Evolutionary conservation across 2,888 invertebrate genomes (phyloP).

Genomic region (Drosophila kambysellisi): DNA sequence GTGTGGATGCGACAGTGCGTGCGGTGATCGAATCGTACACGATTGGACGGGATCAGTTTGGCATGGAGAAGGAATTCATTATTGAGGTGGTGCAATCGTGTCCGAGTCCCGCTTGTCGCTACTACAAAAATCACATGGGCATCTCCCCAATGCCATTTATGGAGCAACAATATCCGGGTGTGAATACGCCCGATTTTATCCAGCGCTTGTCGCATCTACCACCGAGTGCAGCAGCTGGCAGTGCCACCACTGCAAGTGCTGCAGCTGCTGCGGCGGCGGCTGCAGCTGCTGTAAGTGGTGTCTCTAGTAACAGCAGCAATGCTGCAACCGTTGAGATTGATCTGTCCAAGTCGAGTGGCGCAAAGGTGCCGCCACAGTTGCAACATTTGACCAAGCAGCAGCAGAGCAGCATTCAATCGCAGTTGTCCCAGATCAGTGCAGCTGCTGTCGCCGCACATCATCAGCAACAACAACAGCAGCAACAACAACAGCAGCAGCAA

Average conservation of each 20-base stretch:
- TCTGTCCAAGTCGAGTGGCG: slow-evolving; percentile 77
- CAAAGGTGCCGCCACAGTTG: slow-evolving; percentile 76
- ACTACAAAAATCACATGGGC: slow-evolving; percentile 93
- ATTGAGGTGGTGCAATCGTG: slow-evolving; percentile 95
- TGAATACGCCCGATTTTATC: slow-evolving; percentile 89
- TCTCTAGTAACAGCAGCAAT: slow-evolving; percentile 50
- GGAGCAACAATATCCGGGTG: slow-evolving; percentile 84
- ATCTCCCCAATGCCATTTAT: slow-evolving; percentile 85
- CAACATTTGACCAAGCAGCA: slow-evolving; percentile 84
- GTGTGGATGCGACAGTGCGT: slow-evolving; percentile 93
- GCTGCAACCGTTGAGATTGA: slow-evolving; percentile 80
- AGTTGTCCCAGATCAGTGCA: slow-evolving; percentile 82
- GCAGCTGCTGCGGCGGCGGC: slow-evolving; percentile 32
- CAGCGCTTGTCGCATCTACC: slow-evolving; percentile 87
- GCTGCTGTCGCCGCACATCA: slow-evolving; percentile 81
- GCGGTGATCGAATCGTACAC: slow-evolving; percentile 95
- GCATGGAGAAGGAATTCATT: slow-evolving; percentile 96
- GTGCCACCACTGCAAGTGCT: slow-evolving; percentile 60
- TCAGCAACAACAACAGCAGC: slow-evolving; percentile 77
- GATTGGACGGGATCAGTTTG: slow-evolving; percentile 86
- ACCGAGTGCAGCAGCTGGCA: slow-evolving; percentile 61
- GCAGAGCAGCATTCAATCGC: slow-evolving; percentile 82
- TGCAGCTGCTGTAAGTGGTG: slow-evolving; percentile 50
- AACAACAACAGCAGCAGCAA: slow-evolving; percentile 68
- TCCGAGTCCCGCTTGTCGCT: slow-evolving; percentile 94